Conservation (phyloP, 1,140 invertebrate species). For the Heliconius nattereri region DNA sequence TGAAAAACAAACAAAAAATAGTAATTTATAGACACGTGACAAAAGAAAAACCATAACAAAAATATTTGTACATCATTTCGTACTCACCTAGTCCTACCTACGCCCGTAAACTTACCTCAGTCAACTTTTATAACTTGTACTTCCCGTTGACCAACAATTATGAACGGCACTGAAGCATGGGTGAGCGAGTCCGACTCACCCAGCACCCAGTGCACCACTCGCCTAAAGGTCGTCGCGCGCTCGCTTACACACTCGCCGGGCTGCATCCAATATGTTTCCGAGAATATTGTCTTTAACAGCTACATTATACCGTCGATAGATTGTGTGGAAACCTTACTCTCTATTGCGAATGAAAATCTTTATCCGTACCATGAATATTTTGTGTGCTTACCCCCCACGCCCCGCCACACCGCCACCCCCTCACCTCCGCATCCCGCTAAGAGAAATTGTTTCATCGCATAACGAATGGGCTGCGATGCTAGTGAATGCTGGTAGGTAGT, state of each 20-base stretch:
- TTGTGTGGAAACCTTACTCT: slow-evolving; percentile 54
- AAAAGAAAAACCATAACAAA: too few species aligned
- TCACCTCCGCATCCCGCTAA: not conserved
- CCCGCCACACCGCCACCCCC: not conserved
- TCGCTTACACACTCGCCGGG: slow-evolving; percentile 77
- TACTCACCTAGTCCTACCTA: too few species aligned
- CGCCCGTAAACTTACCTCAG: too few species aligned
- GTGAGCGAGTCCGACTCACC: too few species aligned
- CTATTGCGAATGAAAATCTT: slow-evolving; percentile 56
- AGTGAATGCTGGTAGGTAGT: not conserved
- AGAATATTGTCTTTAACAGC: slow-evolving; percentile 79
- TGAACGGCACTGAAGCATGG: too few species aligned
- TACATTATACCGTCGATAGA: slow-evolving; percentile 76
- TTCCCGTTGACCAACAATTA: too few species aligned
- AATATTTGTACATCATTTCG: too few species aligned
- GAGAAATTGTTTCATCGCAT: slow-evolving; percentile 24
- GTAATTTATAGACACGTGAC: too few species aligned
- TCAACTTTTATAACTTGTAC: too few species aligned
- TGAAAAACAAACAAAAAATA: too few species aligned
- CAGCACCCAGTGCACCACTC: slow-evolving; percentile 39
- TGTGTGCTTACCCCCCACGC: slow-evolving; percentile 46
- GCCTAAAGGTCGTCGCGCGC: slow-evolving; percentile 54
- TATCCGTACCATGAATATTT: slow-evolving; percentile 63
- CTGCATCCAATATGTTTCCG: slow-evolving; percentile 79
- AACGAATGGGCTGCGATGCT: not conserved